Evolutionary conservation across 2,113 vertebrate species (phyloP).

Genomic region (Saguinus midas): DNA sequence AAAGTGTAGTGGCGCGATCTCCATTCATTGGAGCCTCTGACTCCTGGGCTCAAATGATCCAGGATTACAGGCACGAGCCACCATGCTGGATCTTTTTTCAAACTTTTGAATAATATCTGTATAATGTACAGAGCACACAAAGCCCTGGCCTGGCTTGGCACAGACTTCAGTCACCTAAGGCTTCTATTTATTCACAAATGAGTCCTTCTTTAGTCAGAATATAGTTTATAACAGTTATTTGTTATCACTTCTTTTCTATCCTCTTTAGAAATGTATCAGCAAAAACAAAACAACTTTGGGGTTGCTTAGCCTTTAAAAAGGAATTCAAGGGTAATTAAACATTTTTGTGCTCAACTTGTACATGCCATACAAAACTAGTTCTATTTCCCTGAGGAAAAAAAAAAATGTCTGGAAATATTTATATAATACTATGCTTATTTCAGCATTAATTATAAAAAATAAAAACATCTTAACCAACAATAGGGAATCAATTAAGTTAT

Average conservation of each 20-base stretch:
- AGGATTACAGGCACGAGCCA: too few species aligned
- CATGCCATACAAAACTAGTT: background rate
- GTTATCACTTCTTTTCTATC: background rate
- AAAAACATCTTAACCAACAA: background rate
- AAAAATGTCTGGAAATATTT: background rate
- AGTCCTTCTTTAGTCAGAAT: conserved; percentile 20
- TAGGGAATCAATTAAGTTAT: background rate
- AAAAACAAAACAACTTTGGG: conserved; percentile 31
- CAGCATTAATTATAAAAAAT: conserved; percentile 28
- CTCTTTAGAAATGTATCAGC: conserved; percentile 34
- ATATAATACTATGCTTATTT: conserved; percentile 7
- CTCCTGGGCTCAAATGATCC: too few species aligned
- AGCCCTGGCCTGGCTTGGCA: background rate
- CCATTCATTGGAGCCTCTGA: too few species aligned
- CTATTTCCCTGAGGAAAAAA: background rate
- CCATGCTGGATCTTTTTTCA: too few species aligned
- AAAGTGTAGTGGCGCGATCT: too few species aligned
- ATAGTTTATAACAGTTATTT: conserved; percentile 29
- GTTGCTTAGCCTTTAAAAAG: conserved; percentile 42
- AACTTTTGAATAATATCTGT: background rate
- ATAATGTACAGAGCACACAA: background rate
- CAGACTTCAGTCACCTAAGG: conserved; percentile 9
- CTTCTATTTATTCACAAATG: conserved; percentile 22
- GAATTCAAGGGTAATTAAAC: conserved; percentile 40
- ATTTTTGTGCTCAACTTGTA: conserved; percentile 25